Percentiles rank a stretch among this genome's conserved stretches.
phyloP scores from a whole-genome alignment of 2,888 invertebrate species.

The Epiperipatus broadwayi region DNA sequence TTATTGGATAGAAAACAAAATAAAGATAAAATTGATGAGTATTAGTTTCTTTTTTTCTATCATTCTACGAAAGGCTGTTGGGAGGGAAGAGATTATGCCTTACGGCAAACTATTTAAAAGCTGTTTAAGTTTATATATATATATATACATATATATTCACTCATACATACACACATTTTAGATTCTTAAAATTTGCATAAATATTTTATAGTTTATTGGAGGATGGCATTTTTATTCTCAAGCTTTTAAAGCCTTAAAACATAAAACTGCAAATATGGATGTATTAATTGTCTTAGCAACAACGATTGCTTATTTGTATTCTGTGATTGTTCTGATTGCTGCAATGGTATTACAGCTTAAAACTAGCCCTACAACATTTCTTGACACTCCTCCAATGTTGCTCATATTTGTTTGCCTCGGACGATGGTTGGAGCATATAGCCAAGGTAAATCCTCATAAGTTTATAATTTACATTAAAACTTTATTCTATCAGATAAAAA shows the following conservation, averaged over 20 bases:
- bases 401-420: conserved; percentile 35
- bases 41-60: no score
- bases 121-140: no score
- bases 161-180: no score
- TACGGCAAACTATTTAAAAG: no score
- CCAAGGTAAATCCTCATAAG: conserved; percentile 30
- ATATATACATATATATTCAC: no score
- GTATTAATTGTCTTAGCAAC: conserved; percentile 35
- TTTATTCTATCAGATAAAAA: no score
- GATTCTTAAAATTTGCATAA: no score
- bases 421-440: conserved; percentile 36
- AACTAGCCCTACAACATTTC: conserved; percentile 34
- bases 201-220: conserved; percentile 31
- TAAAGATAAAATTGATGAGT: no score
- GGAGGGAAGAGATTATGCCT: no score
- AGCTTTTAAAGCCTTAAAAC: conserved; percentile 33
- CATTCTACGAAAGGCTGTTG: no score
- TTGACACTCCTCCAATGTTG: conserved; percentile 37
- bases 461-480: neutral
- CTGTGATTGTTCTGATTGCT: conserved; percentile 25
- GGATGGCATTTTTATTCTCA: conserved; percentile 35
- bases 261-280: conserved; percentile 35
- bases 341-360: conserved; percentile 25
- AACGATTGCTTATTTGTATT: conserved; percentile 34
- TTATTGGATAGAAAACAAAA: no score